Evolutionary conservation across 2,113 vertebrate species (phyloP), one percentile per base, ranked within the genome.

Genomic region (Periophthalmodon schlosseri): DNA sequence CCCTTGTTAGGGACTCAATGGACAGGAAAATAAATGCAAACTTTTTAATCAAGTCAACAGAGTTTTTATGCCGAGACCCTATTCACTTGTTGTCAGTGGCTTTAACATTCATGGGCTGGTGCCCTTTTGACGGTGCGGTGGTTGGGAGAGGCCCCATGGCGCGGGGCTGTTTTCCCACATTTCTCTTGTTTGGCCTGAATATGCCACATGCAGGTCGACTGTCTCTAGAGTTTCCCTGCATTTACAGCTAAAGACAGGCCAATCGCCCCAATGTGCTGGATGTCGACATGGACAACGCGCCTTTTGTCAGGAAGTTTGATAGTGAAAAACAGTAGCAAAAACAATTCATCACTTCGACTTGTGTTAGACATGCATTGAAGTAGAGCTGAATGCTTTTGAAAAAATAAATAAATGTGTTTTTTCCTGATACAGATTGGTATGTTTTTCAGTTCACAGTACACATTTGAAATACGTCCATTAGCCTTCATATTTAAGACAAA

Each of bases 151-250:
- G 78, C 83, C 81, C 87, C 58, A 20, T 68, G 75, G 86, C 68
- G 76, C 39, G 66, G 72, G 75, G 74, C 39, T 71, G 75, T 72
- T 85, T 80, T 77, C 83, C 79, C 85, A 80, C 87, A 73, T 77
- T 81, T 84, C 72, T 71, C 81, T 81, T 79, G 72, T 88, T 81
- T 60, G 69, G 21, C 78, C 77, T 90, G 84, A 92, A 90, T 91
- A 54, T 52, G 82, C 87, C 88, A 88, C 87, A 89, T 84, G 83
- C 89, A 80, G 88, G 81, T 87, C 64, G 74, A 76, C 73, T 80
- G 81, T 88, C 86, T 82, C 77, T 34, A 49, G 70, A 14, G 50
- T 57, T 74, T 72, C 69, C 68, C 73, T 56, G 44, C 73, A 66
- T 63, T 16, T 34, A 66, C 52, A 21, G 60, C 21, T n/a, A 24